These are phyloP conservation scores for Peromyscus leucopus DNA, from an alignment of 2,113 vertebrate species.

Conservation along the genomic window DNA sequence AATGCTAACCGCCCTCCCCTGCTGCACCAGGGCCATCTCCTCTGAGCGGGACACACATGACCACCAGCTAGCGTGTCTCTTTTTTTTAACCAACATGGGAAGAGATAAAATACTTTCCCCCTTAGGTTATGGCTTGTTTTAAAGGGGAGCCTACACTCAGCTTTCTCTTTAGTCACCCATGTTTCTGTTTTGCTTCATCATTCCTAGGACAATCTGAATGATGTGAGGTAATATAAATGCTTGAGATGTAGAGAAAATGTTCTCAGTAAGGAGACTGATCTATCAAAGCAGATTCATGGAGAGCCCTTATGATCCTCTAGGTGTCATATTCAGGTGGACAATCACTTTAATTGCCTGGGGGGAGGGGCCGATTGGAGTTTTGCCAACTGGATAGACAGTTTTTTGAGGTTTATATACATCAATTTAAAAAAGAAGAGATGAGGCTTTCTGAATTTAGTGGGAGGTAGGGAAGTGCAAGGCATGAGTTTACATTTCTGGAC, in stretches of 20 bases:
- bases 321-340: constrained; percentile 80
- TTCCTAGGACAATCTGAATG: constrained; percentile 79
- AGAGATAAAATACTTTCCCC: constrained; percentile 48
- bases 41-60: background rate
- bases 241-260: constrained; percentile 81
- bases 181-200: constrained; percentile 66
- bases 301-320: constrained; percentile 67
- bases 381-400: constrained; percentile 66
- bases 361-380: constrained; percentile 70
- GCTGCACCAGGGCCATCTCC: background rate
- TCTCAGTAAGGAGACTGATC: constrained; percentile 78
- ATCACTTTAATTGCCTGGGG: constrained; percentile 79
- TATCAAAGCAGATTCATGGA: constrained; percentile 79
- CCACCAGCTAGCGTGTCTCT: background rate
- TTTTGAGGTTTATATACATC: constrained; percentile 50
- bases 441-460: constrained; percentile 49
- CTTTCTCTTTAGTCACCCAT: constrained; percentile 63
- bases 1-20: constrained; percentile 30
- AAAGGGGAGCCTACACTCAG: constrained; percentile 40
- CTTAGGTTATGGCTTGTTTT: constrained; percentile 21
- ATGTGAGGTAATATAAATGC: constrained; percentile 78
- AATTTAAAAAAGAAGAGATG: background rate
- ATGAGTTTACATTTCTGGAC: constrained; percentile 55
- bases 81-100: background rate
- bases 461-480: background rate